These are phyloP conservation scores for Phaethon lepturus DNA, from an alignment of 2,113 vertebrate species.

Conservation along the genomic window DNA sequence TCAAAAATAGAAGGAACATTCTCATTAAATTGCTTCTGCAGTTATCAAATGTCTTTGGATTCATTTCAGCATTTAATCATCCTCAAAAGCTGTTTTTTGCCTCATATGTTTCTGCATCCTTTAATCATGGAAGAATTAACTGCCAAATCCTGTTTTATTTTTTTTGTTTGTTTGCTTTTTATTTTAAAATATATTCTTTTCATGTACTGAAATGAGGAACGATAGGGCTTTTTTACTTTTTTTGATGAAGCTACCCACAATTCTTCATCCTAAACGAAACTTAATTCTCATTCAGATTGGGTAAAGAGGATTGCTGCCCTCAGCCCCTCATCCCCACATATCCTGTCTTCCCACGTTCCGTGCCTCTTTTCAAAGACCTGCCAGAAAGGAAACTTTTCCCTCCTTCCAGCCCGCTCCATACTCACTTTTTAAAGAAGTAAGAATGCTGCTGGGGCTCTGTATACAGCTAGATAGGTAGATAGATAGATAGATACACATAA, in stretches of 20 bases:
- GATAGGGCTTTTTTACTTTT: neutral
- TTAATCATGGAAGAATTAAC: slow-evolving; percentile 49
- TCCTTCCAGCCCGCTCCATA: neutral
- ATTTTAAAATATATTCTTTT: neutral
- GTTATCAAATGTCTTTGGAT: slow-evolving; percentile 23
- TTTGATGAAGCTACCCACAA: neutral
- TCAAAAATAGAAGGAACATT: neutral
- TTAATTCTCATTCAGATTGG: neutral
- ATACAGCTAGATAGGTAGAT: neutral
- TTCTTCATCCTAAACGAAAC: neutral
- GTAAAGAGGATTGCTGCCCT: neutral
- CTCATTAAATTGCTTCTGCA: neutral
- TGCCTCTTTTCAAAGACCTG: neutral
- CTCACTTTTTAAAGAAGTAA: neutral
- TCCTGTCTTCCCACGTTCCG: neutral
- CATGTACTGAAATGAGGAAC: neutral
- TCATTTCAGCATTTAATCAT: slow-evolving; percentile 45
- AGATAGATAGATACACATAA: neutral
- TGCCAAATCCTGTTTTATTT: neutral
- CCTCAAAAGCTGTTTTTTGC: slow-evolving; percentile 2
- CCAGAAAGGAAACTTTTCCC: neutral
- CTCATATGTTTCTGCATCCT: slow-evolving; percentile 22
- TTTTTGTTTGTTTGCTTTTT: neutral
- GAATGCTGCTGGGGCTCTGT: neutral
- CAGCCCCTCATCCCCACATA: neutral